These are phyloP conservation scores for Lochmaea capreae DNA, from an alignment of 2,888 invertebrate species.

Conservation along the genomic window DNA sequence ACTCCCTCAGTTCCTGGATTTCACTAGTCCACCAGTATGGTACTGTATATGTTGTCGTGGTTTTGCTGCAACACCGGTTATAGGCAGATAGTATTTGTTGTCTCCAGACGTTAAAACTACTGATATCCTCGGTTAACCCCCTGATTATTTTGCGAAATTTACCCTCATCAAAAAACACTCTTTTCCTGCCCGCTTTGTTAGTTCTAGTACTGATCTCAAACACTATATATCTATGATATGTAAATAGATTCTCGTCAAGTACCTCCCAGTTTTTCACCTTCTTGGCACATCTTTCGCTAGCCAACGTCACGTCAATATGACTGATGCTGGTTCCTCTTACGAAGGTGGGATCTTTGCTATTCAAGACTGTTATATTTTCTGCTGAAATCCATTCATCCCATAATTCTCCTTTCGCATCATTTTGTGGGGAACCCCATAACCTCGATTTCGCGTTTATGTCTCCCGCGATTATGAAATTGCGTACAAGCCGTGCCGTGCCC, in stretches of 20 bases:
- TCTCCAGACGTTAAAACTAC: neutral
- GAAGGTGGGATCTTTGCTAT: neutral
- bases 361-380: neutral
- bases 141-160: neutral
- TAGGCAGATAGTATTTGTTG: neutral
- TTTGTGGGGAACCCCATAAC: slow-evolving; percentile 7
- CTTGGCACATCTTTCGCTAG: neutral
- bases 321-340: neutral
- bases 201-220: neutral
- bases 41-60: neutral
- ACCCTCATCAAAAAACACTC: neutral
- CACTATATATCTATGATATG: neutral
- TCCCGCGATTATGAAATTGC: neutral
- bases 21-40: neutral
- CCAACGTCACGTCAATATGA: neutral
- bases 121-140: neutral
- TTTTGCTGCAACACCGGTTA: neutral
- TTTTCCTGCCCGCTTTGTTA: neutral
- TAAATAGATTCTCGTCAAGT: neutral
- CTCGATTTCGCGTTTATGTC: slow-evolving; percentile 6
- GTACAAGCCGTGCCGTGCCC: neutral
- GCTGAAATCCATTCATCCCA: neutral
- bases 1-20: neutral
- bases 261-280: neutral
- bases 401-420: neutral